phyloP scores from a whole-genome alignment of 2,888 invertebrate genomes.

The Megaustenia siamemsis region DNA sequence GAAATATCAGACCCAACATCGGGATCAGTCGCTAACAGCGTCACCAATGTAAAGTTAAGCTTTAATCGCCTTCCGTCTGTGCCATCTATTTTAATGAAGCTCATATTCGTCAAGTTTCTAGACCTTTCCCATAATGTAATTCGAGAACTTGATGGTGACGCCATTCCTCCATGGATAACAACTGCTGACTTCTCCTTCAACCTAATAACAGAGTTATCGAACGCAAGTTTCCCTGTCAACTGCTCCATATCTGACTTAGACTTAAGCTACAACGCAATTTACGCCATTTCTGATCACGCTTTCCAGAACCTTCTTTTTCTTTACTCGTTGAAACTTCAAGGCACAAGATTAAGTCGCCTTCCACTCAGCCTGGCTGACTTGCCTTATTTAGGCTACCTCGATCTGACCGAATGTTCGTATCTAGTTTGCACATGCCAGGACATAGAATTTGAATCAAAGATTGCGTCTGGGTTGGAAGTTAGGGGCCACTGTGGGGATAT shows the following conservation, averaged over 20 bases:
- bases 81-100: not conserved
- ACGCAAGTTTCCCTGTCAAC: not conserved
- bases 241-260: not conserved
- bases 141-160: not conserved
- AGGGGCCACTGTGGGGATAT: not conserved
- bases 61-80: not conserved
- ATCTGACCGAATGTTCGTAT: not conserved
- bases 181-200: not conserved
- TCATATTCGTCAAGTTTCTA: not conserved
- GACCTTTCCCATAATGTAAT: not conserved
- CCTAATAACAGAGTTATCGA: not conserved
- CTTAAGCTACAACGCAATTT: not conserved
- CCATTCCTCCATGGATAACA: not conserved
- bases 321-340: not conserved
- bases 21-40: not conserved
- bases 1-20: not conserved
- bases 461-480: not conserved
- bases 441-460: not conserved
- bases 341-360: not conserved
- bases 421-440: constrained; percentile 10
- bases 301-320: not conserved
- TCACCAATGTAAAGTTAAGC: not conserved
- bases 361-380: not conserved
- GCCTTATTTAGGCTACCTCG: not conserved
- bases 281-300: not conserved